Evolutionary conservation across 2,113 vertebrate genomes (phyloP).

Genomic region (Amphiprion ocellaris): DNA sequence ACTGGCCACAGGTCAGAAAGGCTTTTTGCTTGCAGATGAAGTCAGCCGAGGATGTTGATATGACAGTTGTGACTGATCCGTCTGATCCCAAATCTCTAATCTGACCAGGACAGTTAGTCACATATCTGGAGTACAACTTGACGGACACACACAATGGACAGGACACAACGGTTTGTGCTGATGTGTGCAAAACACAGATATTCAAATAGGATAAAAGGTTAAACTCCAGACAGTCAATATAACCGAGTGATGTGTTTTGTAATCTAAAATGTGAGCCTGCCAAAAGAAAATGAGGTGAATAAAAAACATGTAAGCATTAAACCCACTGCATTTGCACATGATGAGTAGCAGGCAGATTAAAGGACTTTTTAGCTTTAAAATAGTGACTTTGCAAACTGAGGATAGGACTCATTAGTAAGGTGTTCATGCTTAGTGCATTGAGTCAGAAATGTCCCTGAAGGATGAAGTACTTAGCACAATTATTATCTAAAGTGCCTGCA

Average conservation of each 20-base stretch:
- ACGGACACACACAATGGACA: background rate
- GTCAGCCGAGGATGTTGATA: constrained; percentile 39
- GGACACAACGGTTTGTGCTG: background rate
- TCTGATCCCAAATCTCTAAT: constrained; percentile 71
- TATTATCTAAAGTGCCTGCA: constrained; percentile 22
- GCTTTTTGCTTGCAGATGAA: background rate
- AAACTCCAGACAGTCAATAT: background rate
- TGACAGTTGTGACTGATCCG: constrained; percentile 66
- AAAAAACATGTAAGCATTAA: background rate
- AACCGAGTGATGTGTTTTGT: background rate
- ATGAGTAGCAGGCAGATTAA: constrained; percentile 20
- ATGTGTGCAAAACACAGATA: background rate
- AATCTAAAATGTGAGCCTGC: background rate
- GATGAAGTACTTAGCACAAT: constrained; percentile 35
- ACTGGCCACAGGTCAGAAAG: background rate
- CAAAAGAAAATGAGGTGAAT: background rate
- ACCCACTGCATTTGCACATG: constrained; percentile 19
- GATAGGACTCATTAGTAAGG: constrained; percentile 18
- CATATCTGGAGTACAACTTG: constrained; percentile 50
- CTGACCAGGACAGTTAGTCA: constrained; percentile 44
- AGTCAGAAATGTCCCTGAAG: constrained; percentile 10
- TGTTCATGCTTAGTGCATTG: constrained; percentile 17
- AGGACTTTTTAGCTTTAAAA: constrained; percentile 23
- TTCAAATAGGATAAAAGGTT: too few relatives aligned
- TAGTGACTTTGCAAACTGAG: constrained; percentile 18